Base-by-base conservation (phyloP, 2,797 vertebrate species). In the Gobionotothen gibberifrons region DNA sequence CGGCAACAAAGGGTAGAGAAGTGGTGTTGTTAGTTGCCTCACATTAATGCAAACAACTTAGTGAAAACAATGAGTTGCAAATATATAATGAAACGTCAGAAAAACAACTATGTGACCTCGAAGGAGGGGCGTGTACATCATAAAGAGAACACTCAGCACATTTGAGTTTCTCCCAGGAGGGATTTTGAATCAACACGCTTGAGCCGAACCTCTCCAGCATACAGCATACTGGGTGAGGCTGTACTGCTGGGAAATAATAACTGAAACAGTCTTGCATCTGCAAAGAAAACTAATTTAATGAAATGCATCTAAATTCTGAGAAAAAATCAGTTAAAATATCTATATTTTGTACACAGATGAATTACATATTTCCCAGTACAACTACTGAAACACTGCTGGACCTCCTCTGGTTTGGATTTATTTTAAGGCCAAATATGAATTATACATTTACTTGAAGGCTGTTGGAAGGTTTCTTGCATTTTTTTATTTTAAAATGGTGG, bases 1-100 rank as follows among this genome's bases (percentile, higher is more conserved):
- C 83, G 58, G 86, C 74, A 79, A 83, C 76, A 89, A 77, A 85
- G 52, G 69, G 75, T 62, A 74, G 66, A 80, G 77, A 60, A 87
- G 79, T 78, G 81, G 64, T 69, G 77, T 69, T 53, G 76, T 89
- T 87, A 86, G 81, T 85, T 66, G 62, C 72, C 77, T 77, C 75
- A 79, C 68, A 61, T 46, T 65, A 57, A 72, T 67, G 69, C 76
- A 80, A n/a, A n/a, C 84, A 85, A 72, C 71, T 78, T 57, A 58
- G 72, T 40, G 78, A 65, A 81, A 56, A 66, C 68, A 70, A 55
- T n/a, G 11, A 53, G 61, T 60, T 49, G 57, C 43, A 75, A 78
- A 81, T 78, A 65, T 62, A 69, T 69, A 78, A 46, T 54, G 63
- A 64, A 84, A 61, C 42, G 51, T 74, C 63, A 62, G 54, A 72